phyloP scores from a whole-genome alignment of 2,888 invertebrate species.

The Ashinkailepas kermadecensis region DNA sequence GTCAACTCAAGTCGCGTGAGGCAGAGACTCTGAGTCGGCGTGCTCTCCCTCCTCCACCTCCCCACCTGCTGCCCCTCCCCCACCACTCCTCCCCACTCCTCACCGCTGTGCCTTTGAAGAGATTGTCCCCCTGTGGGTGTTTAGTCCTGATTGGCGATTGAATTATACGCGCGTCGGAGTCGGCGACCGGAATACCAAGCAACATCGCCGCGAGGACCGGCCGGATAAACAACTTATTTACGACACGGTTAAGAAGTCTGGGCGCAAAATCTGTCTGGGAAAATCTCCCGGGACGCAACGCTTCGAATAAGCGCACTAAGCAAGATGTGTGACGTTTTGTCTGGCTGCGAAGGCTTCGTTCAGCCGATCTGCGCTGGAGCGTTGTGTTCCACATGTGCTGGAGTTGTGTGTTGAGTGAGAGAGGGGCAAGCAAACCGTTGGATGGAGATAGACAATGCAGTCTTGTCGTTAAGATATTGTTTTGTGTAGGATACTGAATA shows the following conservation, averaged over 20 bases:
- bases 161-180: slow-evolving; percentile 2
- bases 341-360: too few relatives aligned
- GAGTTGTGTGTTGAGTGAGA: too few relatives aligned
- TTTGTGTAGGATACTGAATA: too few relatives aligned
- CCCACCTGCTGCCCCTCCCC: background rate
- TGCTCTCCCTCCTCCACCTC: background rate
- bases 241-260: background rate
- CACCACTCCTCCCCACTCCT: background rate
- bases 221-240: slow-evolving; percentile 18
- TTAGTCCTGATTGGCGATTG: slow-evolving; percentile 20
- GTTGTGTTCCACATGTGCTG: too few relatives aligned
- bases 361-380: too few relatives aligned
- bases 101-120: background rate
- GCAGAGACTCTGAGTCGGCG: background rate
- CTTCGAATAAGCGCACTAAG: too few relatives aligned
- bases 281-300: too few relatives aligned
- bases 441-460: too few relatives aligned
- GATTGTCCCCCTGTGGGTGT: slow-evolving; percentile 19
- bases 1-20: too few relatives aligned
- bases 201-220: background rate
- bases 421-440: too few relatives aligned
- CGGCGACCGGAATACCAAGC: background rate
- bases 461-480: too few relatives aligned
- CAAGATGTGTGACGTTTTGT: too few relatives aligned
- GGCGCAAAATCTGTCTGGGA: background rate